Evolutionary conservation across 1,140 invertebrate species (phyloP).

Genomic region (Micrasema minimum): DNA sequence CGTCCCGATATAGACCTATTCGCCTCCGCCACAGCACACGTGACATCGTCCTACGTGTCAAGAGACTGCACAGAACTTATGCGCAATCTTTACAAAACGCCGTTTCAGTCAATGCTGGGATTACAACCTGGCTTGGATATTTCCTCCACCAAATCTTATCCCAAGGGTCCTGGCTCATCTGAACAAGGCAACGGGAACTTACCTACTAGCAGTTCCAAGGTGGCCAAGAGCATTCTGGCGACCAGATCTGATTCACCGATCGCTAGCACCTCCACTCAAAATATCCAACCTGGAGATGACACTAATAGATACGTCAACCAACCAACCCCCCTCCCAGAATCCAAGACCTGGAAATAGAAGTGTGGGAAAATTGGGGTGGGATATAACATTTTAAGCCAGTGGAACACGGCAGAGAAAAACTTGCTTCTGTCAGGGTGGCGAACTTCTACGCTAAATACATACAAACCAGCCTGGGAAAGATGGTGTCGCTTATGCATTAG

Average conservation of each 20-base stretch:
- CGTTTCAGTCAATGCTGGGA: conserved; percentile 57
- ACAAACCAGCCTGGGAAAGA: neutral
- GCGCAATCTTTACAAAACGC: conserved; percentile 56
- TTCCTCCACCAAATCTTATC: conserved; percentile 20
- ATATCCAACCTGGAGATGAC: conserved; percentile 45
- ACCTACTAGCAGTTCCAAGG: neutral
- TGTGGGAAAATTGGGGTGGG: neutral
- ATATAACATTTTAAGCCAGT: neutral
- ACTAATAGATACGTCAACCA: neutral
- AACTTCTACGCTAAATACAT: neutral
- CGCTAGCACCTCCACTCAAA: too few species aligned
- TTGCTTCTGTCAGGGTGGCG: neutral
- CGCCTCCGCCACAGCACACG: conserved; percentile 52
- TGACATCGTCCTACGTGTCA: conserved; percentile 55
- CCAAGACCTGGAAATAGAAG: neutral
- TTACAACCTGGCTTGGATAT: conserved; percentile 57
- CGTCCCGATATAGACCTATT: conserved; percentile 56
- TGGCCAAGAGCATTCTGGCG: neutral
- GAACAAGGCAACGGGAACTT: neutral
- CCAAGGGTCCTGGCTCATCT: neutral
- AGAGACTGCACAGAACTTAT: conserved; percentile 55
- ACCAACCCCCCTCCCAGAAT: neutral
- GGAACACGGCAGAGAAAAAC: too few species aligned
- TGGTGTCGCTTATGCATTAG: neutral
- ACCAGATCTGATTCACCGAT: neutral